Conservation (phyloP, 2,888 invertebrate species). For the Lepetodrilus schrolli region DNA sequence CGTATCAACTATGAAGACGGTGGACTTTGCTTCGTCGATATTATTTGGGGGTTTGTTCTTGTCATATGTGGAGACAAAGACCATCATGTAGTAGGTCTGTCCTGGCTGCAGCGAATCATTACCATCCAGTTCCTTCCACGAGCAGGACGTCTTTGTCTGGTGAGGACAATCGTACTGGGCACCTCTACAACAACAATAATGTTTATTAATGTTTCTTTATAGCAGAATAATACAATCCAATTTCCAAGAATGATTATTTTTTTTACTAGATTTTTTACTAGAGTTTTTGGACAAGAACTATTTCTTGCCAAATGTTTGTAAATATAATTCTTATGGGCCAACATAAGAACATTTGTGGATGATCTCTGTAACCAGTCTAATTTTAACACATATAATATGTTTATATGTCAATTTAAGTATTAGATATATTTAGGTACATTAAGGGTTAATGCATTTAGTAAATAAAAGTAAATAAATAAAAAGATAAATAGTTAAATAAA, state of each 20-base stretch:
- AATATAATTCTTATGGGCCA: too few relatives aligned
- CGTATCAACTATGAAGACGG: constrained; percentile 32
- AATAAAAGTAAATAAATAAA: too few relatives aligned
- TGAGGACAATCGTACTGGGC: constrained; percentile 53
- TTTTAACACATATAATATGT: too few relatives aligned
- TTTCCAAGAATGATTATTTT: not conserved
- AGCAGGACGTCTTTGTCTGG: constrained; percentile 53
- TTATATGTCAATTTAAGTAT: too few relatives aligned
- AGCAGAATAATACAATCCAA: not conserved
- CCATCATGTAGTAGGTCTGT: constrained; percentile 51
- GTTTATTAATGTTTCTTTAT: not conserved
- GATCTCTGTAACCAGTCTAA: too few relatives aligned
- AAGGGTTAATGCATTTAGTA: too few relatives aligned
- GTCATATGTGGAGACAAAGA: constrained; percentile 43
- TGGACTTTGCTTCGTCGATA: constrained; percentile 8
- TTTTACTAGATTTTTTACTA: too few relatives aligned
- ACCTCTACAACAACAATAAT: not conserved
- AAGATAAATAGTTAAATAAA: too few relatives aligned
- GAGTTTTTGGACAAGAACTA: too few relatives aligned
- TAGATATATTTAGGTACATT: too few relatives aligned
- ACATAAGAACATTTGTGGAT: too few relatives aligned
- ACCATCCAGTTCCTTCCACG: constrained; percentile 41
- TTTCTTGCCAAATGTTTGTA: too few relatives aligned
- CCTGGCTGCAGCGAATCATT: constrained; percentile 40
- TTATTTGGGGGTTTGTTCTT: not conserved